Percentiles rank a stretch among this genome's conserved stretches.
Evolutionary conservation across 1,140 invertebrate genomes (phyloP).

Genomic region (Dreissena rostriformis): DNA sequence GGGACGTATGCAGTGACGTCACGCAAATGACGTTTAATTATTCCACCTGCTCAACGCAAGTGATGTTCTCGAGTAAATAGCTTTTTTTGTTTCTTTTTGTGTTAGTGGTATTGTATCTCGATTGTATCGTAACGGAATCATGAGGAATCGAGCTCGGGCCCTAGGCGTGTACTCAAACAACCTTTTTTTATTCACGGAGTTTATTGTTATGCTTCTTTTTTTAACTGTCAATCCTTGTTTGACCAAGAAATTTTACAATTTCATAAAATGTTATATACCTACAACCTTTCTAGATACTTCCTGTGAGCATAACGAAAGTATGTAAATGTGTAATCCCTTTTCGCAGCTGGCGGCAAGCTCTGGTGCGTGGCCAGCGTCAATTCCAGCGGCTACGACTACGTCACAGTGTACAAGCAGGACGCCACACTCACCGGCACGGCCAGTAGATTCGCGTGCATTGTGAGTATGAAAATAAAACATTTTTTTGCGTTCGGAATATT

Average conservation of each 20-base stretch:
- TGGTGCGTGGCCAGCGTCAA: constrained; percentile 31
- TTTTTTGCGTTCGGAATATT: background rate
- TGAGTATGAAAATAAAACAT: constrained; percentile 7
- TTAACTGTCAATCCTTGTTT: too few relatives aligned
- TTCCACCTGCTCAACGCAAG: constrained; percentile 23
- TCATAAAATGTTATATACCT: too few relatives aligned
- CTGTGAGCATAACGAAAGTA: too few relatives aligned
- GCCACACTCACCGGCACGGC: constrained; percentile 19
- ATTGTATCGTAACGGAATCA: too few relatives aligned
- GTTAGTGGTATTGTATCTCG: background rate
- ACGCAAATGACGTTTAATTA: constrained; percentile 34
- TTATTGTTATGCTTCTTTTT: too few relatives aligned
- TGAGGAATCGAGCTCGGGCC: too few relatives aligned
- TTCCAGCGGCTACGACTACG: constrained; percentile 23
- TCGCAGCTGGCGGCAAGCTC: constrained; percentile 19
- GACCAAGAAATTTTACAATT: too few relatives aligned
- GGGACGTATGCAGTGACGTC: constrained; percentile 44
- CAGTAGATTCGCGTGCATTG: constrained; percentile 37
- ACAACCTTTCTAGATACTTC: too few relatives aligned
- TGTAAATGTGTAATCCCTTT: too few relatives aligned
- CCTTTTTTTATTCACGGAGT: background rate
- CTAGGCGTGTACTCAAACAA: too few relatives aligned
- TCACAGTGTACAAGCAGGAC: constrained; percentile 41
- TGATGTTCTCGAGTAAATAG: constrained; percentile 46
- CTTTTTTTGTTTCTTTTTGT: background rate